These are phyloP conservation scores for Apoda limacodes DNA, from an alignment of 2,888 invertebrate species.

Conservation along the genomic window DNA sequence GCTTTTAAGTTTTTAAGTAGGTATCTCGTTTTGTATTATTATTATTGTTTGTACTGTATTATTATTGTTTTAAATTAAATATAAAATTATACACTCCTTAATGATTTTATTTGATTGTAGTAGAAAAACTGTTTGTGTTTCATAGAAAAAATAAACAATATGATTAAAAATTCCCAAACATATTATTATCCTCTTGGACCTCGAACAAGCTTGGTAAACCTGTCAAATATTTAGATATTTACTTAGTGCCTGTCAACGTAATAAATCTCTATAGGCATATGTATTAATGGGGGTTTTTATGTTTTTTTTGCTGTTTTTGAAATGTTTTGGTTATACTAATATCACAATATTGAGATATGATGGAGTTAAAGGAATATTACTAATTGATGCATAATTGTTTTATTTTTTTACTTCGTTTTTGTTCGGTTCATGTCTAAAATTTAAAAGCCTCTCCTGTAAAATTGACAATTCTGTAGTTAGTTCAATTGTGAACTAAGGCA, in stretches of 20 bases:
- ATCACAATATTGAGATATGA: conserved; percentile 10
- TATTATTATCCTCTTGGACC: conserved; percentile 6
- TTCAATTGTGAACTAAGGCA: conserved; percentile 6
- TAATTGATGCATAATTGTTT: conserved; percentile 6
- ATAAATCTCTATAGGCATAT: conserved; percentile 5
- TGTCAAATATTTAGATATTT: conserved; percentile 1
- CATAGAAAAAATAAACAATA: conserved; percentile 9
- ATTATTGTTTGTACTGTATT: neutral
- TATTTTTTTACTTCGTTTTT: conserved; percentile 2
- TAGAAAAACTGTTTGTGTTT: conserved; percentile 10
- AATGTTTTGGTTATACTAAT: conserved; percentile 6
- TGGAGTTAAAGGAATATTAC: conserved; percentile 6
- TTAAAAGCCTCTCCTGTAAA: conserved; percentile 9
- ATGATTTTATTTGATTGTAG: conserved; percentile 6
- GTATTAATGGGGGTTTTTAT: conserved; percentile 10
- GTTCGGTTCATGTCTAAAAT: conserved; percentile 7
- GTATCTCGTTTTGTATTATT: neutral
- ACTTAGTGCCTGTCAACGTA: conserved; percentile 3
- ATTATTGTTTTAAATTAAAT: too few relatives aligned
- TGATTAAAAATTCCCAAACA: conserved; percentile 5
- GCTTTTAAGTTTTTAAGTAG: too few relatives aligned
- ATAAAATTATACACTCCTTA: conserved; percentile 1
- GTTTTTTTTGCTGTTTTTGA: conserved; percentile 10
- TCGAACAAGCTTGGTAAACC: conserved; percentile 2
- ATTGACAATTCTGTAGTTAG: conserved; percentile 6